Base-by-base conservation (phyloP, 2,888 invertebrate species). In the Drosophila pseudotalamancana region DNA sequence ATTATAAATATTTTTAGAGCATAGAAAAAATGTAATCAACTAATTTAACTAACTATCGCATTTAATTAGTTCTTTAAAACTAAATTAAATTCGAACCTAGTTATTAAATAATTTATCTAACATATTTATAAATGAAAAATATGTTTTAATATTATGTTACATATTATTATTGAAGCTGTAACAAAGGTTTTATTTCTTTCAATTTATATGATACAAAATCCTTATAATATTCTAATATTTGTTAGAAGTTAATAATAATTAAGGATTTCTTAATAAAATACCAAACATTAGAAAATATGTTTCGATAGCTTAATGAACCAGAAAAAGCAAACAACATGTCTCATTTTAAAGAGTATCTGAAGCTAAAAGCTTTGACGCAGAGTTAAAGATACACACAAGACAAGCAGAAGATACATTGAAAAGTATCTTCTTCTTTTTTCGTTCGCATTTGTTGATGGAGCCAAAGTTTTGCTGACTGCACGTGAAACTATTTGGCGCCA, bases 401-500 rank as follows among this genome's bases (percentile, higher is more conserved):
- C 34, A 12, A 27, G 16, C 29, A 34, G n/a, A 56, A 72, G 45
- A 51, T 50, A 65, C 68, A 59, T 77, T 77, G 68, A 68, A 72
- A 63, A 72, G 68, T 40, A 63, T 51, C 69, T 49, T 56, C 46
- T 50, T 46, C 32, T 43, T 25, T 43, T 16, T n/a, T n/a, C n/a
- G 35, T 14, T 67, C 32, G n/a, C 51, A 21, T 68, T 75, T 64
- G 65, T 61, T 68, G 73, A 77, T 78, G 62, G 37, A 54, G 50
- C 25, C 56, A 78, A 76, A 77, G 62, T 69, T 77, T 56, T 57
- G 59, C 57, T 64, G 63, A 73, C 73, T 72, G 42, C 54, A 59
- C 57, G 70, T 66, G 70, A 57, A 78, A 78, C 67, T 78, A 78
- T 76, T 74, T 78, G 75, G 67, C 63, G 79, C 67, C 75, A 66